These are phyloP conservation scores for Pelodiscus sinensis DNA, from an alignment of 2,113 vertebrate genomes.

Conservation along the genomic window DNA sequence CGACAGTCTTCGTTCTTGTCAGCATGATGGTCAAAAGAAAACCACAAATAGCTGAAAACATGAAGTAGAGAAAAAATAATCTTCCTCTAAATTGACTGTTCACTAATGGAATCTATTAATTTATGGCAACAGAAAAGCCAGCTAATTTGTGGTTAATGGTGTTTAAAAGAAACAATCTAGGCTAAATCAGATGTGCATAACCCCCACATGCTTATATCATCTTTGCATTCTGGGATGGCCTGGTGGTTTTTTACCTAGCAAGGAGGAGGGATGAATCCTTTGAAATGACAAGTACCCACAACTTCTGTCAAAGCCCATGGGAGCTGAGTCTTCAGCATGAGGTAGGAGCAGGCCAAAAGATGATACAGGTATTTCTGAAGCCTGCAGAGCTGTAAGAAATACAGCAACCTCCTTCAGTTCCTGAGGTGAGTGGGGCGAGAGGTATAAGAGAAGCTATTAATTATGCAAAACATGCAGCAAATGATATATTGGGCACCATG, in stretches of 20 bases:
- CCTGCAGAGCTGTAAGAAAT: neutral
- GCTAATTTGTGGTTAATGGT: slow-evolving; percentile 74
- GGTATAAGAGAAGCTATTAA: neutral
- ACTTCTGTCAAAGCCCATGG: rapidly evolving
- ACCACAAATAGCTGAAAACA: neutral
- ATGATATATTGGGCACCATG: neutral
- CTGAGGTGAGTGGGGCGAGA: neutral
- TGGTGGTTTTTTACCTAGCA: neutral
- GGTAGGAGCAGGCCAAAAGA: neutral
- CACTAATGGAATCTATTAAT: slow-evolving; percentile 75
- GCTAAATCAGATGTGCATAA: slow-evolving; percentile 14
- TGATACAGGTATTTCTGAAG: rapidly evolving
- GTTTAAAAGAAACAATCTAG: slow-evolving; percentile 72
- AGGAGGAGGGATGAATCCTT: neutral
- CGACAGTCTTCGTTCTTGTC: neutral
- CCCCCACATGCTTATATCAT: neutral
- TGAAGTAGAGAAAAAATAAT: slow-evolving; percentile 36
- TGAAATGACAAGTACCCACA: neutral
- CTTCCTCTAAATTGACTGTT: slow-evolving; percentile 66
- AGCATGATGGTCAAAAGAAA: neutral
- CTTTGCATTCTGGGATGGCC: neutral
- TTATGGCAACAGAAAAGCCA: slow-evolving; percentile 60
- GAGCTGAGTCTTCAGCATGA: rapidly evolving
- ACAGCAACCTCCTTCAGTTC: neutral
- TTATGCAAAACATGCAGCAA: neutral